Base-by-base conservation (phyloP, 1,140 invertebrate genomes). In the Drosophila subpulchrella region DNA sequence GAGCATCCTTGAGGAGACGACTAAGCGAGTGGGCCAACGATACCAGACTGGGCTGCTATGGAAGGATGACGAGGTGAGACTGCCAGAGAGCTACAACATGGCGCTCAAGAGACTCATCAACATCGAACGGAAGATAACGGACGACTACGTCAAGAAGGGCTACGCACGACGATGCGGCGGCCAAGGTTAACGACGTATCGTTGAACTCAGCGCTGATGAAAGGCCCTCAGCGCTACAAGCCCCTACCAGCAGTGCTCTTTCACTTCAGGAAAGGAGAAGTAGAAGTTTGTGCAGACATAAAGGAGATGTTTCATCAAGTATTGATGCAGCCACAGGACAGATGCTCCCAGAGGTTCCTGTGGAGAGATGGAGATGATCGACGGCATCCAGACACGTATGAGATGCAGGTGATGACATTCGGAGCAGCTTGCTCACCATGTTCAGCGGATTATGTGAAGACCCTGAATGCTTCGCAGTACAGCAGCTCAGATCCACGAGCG, bases 41-140 rank as follows among this genome's bases (percentile, higher is more conserved):
- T 20, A 44, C 10, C 6, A 44, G 10, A 44, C 17, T 3, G 10
- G 10, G 8, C 42, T 20, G n/a, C n/a, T n/a, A n/a, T n/a, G n/a
- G n/a, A n/a, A n/a, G n/a, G n/a, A n/a, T n/a, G n/a, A n/a, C n/a
- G 42, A 44, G 17, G 17, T 44, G 42, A 44, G 42, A 20, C 42
- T 20, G 8, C 42, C 44, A 13, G 17, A 46, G 4, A 46, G 4
- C 5, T 46, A 24, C 17, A 17, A 6, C 4, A 46, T 46, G 44
- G 44, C n/a, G n/a, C n/a, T n/a, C n/a, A n/a, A n/a, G n/a, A n/a
- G 5, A 27, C 20, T 47, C 15, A 20, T 47, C 44, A 47, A 47
- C 20, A 42, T 47, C 6, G 44, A 47, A 24, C 4, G 44, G 11
- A 47, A 47, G 27, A 47, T 47, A 11, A 47, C 27, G 20, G 39